Percentiles rank a stretch among this genome's conserved stretches.
Evolutionary conservation across 92 coral and sea anemone genomes (phyloP).

Genomic region (Paramuricea clavata): DNA sequence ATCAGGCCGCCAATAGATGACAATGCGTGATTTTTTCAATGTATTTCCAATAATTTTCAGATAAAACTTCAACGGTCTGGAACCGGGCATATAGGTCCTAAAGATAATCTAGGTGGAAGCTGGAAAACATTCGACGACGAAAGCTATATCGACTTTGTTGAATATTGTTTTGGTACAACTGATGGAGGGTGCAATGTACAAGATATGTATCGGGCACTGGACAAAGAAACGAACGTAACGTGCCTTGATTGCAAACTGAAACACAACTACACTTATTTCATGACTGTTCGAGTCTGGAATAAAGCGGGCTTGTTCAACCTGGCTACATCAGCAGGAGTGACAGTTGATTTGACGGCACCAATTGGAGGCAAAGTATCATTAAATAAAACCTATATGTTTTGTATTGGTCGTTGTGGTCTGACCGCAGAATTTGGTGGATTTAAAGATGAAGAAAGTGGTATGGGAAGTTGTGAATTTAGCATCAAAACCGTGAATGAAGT

Average conservation of each 20-base stretch:
- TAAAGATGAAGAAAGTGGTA: constrained; percentile 83
- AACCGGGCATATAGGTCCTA: constrained; percentile 70
- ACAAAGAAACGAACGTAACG: constrained; percentile 58
- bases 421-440: constrained; percentile 69
- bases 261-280: constrained; percentile 76
- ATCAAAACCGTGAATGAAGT: constrained; percentile 55
- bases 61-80: constrained; percentile 41
- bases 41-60: constrained; percentile 41
- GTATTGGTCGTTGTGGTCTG: constrained; percentile 72
- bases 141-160: constrained; percentile 75
- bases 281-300: constrained; percentile 84
- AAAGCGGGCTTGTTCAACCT: constrained; percentile 79
- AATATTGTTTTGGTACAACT: constrained; percentile 88
- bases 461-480: constrained; percentile 72
- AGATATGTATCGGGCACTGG: constrained; percentile 65
- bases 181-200: constrained; percentile 81
- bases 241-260: constrained; percentile 78
- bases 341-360: constrained; percentile 82
- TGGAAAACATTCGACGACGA: constrained; percentile 89
- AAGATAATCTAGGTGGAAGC: constrained; percentile 58
- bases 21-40: no score
- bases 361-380: constrained; percentile 63
- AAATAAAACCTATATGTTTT: constrained; percentile 53
- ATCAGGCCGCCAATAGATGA: no score
- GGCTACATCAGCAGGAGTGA: constrained; percentile 70